Evolutionary conservation across 2,888 invertebrate species (phyloP), one percentile per base, ranked within the genome.

Genomic region (Dromius quadrimaculatus): DNA sequence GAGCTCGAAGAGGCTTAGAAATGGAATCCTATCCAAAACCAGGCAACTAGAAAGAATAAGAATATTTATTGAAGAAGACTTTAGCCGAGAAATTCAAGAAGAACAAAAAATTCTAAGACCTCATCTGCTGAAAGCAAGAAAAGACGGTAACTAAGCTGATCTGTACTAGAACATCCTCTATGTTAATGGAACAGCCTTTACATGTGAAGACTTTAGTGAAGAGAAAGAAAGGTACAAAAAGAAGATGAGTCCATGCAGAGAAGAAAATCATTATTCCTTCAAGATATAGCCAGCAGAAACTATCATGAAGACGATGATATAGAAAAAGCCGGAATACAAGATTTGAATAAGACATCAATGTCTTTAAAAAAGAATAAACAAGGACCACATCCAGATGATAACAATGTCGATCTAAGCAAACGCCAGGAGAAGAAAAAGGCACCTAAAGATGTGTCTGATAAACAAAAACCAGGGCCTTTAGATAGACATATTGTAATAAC

Each of bases 31-130:
- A 45, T 8, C 8, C 1, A 19, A 19, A 2, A 19, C 20, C 1
- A 45, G 17, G 19, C 9, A 45, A 4, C 5, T 45, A 1, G 19
- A 9, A 45, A n/a, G 19, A 5, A 17, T n/a, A 19, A 45, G 19
- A 15, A 45, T 45, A 17, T 45, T 45, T 17, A 17, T 45, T 15
- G 43, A 5, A 45, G 19, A 45, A 6, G 17, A 43, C 19, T 45
- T 4, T n/a, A 45, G 4, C 6, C 15, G n/a, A 45, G 19, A 45
- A 17, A n/a, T 45, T 3, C 43, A 9, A 8, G 17, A 45, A 45
- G 43, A 45, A 15, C 15, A n/a, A 2, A 45, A 45, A 45, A 17
- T 45, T 19, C 17, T 45, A 45, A 45, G 19, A 45, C 15, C 19
- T 45, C 43, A 45, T 8, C 2, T 17, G 1, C 1, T 15, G 6